A percentile compares a stretch with the other conserved stretches of the same genome.
These are phyloP conservation scores for Hiodon tergisus DNA, from an alignment of 2,113 vertebrate species.

Conservation along the genomic window DNA sequence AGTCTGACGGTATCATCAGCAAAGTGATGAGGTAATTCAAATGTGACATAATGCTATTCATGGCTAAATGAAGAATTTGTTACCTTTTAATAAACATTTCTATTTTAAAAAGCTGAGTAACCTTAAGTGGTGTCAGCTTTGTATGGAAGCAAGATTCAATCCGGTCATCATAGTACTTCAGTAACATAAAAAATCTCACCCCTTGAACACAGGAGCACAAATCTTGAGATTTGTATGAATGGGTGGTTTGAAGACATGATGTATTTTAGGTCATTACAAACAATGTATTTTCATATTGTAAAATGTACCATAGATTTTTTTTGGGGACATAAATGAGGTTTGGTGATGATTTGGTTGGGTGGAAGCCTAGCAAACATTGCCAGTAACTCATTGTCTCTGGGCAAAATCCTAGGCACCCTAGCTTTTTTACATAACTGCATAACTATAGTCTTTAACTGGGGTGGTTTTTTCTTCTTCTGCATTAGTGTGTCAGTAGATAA, in stretches of 20 bases:
- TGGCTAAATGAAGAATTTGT: not conserved
- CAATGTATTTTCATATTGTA: not conserved
- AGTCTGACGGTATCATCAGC: not conserved
- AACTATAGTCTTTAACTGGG: no score
- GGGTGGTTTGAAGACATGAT: not conserved
- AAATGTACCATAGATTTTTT: not conserved
- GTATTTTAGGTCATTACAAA: not conserved
- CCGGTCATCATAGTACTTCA: no score
- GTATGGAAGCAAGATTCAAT: no score
- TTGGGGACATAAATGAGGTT: conserved; percentile 7
- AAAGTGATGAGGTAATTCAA: not conserved
- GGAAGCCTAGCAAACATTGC: not conserved
- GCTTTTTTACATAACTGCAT: not conserved
- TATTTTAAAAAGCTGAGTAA: no score
- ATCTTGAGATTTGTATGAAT: not conserved
- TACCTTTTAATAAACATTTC: no score
- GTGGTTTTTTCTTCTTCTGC: no score
- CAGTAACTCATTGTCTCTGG: conserved; percentile 1
- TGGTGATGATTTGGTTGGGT: not conserved
- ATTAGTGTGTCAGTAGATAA: no score
- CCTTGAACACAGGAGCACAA: not conserved
- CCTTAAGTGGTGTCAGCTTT: no score
- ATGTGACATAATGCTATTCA: not conserved
- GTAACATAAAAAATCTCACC: not conserved
- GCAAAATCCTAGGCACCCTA: not conserved